Evolutionary conservation across 2,888 invertebrate genomes (phyloP).

Genomic region (Oscheius myriophilus): DNA sequence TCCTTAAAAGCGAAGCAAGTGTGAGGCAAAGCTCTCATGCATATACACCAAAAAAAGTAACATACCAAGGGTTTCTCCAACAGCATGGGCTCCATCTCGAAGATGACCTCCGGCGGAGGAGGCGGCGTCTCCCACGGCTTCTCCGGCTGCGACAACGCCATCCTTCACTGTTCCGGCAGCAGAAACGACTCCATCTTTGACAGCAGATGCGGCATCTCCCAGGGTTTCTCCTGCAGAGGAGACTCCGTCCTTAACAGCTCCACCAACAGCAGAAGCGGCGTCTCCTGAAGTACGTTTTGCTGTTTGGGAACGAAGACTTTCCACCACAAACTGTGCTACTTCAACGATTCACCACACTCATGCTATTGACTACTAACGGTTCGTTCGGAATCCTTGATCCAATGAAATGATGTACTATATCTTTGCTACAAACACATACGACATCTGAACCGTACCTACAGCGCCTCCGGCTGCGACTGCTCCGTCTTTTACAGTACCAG

Average conservation of each 20-base stretch:
- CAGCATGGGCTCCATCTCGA: neutral
- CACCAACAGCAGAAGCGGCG: constrained; percentile 24
- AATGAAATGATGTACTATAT: too few species aligned
- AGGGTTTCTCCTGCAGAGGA: constrained; percentile 17
- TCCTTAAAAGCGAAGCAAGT: neutral
- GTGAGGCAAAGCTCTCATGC: neutral
- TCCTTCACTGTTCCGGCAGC: constrained; percentile 14
- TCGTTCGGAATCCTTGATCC: too few species aligned
- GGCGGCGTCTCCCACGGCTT: constrained; percentile 18
- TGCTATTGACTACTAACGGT: too few species aligned
- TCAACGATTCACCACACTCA: too few species aligned
- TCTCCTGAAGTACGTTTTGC: neutral
- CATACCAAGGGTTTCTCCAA: neutral
- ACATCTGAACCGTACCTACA: constrained; percentile 31
- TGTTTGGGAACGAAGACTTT: too few species aligned
- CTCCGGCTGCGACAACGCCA: constrained; percentile 17
- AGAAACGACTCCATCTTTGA: constrained; percentile 16
- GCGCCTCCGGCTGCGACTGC: constrained; percentile 32
- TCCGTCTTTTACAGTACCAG: constrained; percentile 13
- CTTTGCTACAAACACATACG: too few species aligned
- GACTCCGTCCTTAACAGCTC: constrained; percentile 20
- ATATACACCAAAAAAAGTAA: too few species aligned
- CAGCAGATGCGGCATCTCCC: constrained; percentile 21
- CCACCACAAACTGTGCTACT: too few species aligned
- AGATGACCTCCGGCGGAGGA: neutral